Conservation (phyloP, 2,797 vertebrate species). For the Sternarchorhynchus goeldii region DNA sequence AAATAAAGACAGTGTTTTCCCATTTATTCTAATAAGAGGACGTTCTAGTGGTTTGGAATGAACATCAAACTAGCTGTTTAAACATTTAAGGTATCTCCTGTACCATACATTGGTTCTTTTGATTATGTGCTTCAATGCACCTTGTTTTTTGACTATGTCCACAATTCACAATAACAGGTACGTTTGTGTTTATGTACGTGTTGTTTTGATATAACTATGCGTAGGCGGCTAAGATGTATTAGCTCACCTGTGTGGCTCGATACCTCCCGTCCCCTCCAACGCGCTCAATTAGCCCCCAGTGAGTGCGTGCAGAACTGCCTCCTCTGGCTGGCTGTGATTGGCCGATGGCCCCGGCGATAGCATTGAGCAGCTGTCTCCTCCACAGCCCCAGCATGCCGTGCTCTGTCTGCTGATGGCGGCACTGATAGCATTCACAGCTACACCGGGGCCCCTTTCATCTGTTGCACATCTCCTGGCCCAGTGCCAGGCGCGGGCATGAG, state of each 20-base stretch:
- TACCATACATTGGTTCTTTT: background rate
- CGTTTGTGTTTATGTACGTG: slow-evolving; percentile 27
- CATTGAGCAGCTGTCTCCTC: slow-evolving; percentile 68
- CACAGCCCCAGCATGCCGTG: slow-evolving; percentile 60
- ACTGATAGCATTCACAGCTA: slow-evolving; percentile 78
- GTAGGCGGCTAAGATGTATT: slow-evolving; percentile 65
- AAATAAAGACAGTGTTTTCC: background rate
- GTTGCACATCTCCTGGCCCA: slow-evolving; percentile 47
- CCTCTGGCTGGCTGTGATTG: slow-evolving; percentile 59
- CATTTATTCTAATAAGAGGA: background rate
- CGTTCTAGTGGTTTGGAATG: background rate
- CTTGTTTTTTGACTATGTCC: background rate
- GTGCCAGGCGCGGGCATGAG: slow-evolving; percentile 56
- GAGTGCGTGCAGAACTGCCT: slow-evolving; percentile 56
- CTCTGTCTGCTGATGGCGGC: slow-evolving; percentile 74
- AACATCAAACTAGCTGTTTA: background rate
- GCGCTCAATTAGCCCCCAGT: slow-evolving; percentile 73
- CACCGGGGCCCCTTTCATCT: slow-evolving; percentile 56
- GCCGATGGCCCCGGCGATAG: slow-evolving; percentile 73
- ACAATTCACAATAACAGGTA: background rate
- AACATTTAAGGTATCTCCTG: background rate
- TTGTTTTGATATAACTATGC: slow-evolving; percentile 47
- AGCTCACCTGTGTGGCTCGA: slow-evolving; percentile 79
- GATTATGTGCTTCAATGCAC: background rate
- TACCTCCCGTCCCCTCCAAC: slow-evolving; percentile 63